phyloP scores from a whole-genome alignment of 2,888 invertebrate species.

The Drosophila tanythrix region DNA sequence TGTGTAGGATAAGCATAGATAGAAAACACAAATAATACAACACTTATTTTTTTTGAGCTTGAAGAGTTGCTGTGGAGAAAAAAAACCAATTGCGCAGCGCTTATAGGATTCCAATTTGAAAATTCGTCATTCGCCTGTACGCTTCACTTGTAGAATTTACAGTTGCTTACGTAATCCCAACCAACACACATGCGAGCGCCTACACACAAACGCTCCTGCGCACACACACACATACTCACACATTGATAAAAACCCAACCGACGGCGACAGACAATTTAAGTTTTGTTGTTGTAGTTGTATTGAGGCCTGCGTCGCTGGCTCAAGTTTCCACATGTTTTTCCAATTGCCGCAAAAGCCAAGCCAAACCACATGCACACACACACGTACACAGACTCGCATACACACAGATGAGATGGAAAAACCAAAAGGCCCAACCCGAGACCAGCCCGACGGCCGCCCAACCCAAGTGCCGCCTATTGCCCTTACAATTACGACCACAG shows the following conservation, averaged over 20 bases:
- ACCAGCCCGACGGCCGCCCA: conserved; percentile 60
- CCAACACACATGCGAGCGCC: conserved; percentile 52
- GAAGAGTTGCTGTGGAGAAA: conserved; percentile 13
- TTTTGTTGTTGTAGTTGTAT: conserved; percentile 35
- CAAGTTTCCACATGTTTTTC: conserved; percentile 79
- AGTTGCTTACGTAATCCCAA: conserved; percentile 75
- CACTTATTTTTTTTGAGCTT: conserved; percentile 29
- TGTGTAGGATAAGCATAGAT: conserved; percentile 58
- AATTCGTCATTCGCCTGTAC: conserved; percentile 61
- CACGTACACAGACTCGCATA: conserved; percentile 12
- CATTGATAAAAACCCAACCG: conserved; percentile 13
- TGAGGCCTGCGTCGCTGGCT: conserved; percentile 71
- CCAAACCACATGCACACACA: conserved; percentile 33
- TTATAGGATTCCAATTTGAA: conserved; percentile 68
- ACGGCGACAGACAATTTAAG: conserved; percentile 44
- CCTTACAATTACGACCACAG: conserved; percentile 65
- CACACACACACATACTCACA: conserved; percentile 34
- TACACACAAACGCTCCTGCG: conserved; percentile 64
- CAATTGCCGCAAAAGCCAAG: conserved; percentile 58
- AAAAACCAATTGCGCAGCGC: conserved; percentile 50
- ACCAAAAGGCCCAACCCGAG: conserved; percentile 63
- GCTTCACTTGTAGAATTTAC: conserved; percentile 73
- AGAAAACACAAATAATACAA: conserved; percentile 12
- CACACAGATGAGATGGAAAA: conserved; percentile 52
- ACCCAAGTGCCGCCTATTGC: conserved; percentile 75